Evolutionary conservation across 2,113 vertebrate genomes (phyloP), one percentile per base, ranked within the genome.

Genomic region (Xiphias gladius): DNA sequence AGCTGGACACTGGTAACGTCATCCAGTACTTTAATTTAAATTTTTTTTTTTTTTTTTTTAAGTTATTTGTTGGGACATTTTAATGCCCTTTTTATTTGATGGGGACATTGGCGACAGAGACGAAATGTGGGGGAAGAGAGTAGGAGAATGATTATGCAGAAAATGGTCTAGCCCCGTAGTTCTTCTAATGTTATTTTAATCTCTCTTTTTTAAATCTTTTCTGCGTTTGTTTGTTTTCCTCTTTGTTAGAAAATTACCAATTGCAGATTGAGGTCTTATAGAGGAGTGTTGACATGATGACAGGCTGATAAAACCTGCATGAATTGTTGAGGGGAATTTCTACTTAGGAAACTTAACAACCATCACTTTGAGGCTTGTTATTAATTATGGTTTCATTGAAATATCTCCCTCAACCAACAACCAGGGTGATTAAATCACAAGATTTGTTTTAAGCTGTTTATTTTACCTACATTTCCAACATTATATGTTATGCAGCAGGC

Each of bases 11-110:
- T 61, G 52, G 43, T 14, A 17, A 57, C 64, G 72, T 74, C 58
- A 52, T 63, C 41, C 37, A 52, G 54, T 84, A 46, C 50, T 76
- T 86, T 61, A 65, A 43, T 65, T 48, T 76, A 41, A 82, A 73
- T 62, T 35, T 35, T 35, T 35, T 35, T 35, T 35, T 35, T 35
- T 35, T 35, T 35, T 35, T 35, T 35, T 35, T 35, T 35, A 4
- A 4, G 3, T 35, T 35, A 35, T 35, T 3, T 35, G n/a, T n/a
- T n/a, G n/a, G n/a, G n/a, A n/a, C n/a, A n/a, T n/a, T n/a, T n/a
- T n/a, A n/a, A n/a, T n/a, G n/a, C n/a, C n/a, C n/a, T n/a, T n/a
- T n/a, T n/a, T n/a, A 4, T 35, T 35, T 35, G 32, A 35, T 35
- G 32, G 32, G 6, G 32, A 35, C n/a, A n/a, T n/a, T n/a, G n/a